Evolutionary conservation across 2,113 vertebrate genomes (phyloP), one percentile per base, ranked within the genome.

Genomic region (Terrapene triunguis): DNA sequence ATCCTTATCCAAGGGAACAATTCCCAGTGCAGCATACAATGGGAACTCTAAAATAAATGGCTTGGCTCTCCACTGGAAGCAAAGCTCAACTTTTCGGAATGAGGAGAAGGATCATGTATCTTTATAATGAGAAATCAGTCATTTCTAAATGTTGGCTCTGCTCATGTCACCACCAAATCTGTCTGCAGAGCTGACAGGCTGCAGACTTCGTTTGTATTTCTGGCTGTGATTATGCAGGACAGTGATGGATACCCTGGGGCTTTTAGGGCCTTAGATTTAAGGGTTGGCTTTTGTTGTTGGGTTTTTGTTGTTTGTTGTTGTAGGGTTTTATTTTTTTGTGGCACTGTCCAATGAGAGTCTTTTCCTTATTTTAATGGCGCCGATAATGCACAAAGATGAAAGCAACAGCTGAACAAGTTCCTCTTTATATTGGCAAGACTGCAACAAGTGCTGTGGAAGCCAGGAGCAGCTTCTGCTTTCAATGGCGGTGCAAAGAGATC

Each of bases 101-200:
- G 93, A 85, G 88, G 62, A 97, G 91, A 74, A 97, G 96, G 96
- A 97, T 98, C 96, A 83, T 97, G 94, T 97, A 93, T 98, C 98
- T 98, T 97, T 95, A 93, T 98, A 98, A 98, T 88, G 89, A 98
- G 97, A 95, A 97, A 95, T 97, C 88, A 94, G 95, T 95, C 96
- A 93, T 98, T 97, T 96, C 96, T 92, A 94, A 97, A 97, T 78
- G 94, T 96, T 89, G 91, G 94, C 91, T 96, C 95, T 96, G 87
- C 94, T 97, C 89, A 4, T 95, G 95, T 97, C 96, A 96, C 95
- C 87, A 95, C 87, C 94, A 97, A 96, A 96, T 94, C 89, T 69
- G 87, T 96, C 88, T 96, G 82, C 51, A 6, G 54, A 74, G 50
- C 79, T 90, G 95, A 95, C 96, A 95, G 92, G 84, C 81, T 91